Conservation (phyloP, 2,888 invertebrate species). For the Drosophila pseudotalamancana region DNA sequence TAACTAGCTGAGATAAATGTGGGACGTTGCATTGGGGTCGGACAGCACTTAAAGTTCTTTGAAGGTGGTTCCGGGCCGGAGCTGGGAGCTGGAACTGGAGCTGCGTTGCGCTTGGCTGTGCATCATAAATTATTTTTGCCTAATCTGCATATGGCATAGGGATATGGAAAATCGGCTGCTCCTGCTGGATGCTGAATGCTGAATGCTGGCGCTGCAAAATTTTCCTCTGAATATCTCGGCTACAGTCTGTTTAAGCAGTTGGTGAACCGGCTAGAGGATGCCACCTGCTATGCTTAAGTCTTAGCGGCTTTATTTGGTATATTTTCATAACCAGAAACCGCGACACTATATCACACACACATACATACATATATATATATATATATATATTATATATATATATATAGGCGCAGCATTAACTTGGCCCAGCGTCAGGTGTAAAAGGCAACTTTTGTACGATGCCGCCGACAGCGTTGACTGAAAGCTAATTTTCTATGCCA, state of each 20-base stretch:
- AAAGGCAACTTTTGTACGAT: slow-evolving; percentile 30
- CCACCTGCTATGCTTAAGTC: slow-evolving; percentile 24
- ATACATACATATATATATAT: not conserved
- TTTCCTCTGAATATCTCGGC: slow-evolving; percentile 3
- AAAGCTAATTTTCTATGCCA: slow-evolving; percentile 65
- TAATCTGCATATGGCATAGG: slow-evolving; percentile 67
- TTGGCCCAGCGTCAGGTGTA: slow-evolving; percentile 43
- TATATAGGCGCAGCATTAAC: not conserved
- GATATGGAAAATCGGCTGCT: slow-evolving; percentile 34
- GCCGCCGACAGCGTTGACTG: slow-evolving; percentile 52
- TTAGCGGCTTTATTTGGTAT: slow-evolving; percentile 49
- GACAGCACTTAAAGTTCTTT: slow-evolving; percentile 29
- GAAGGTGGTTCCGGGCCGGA: not conserved
- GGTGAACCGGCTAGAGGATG: not conserved
- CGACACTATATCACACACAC: slow-evolving; percentile 25
- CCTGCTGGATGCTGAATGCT: not conserved
- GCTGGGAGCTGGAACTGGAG: not conserved
- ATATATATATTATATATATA: not conserved
- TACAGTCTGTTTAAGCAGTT: slow-evolving; percentile 22
- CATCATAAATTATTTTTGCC: slow-evolving; percentile 67
- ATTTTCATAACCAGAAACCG: slow-evolving; percentile 43
- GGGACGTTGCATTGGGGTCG: slow-evolving; percentile 23
- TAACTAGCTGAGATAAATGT: slow-evolving; percentile 67
- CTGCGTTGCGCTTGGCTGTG: slow-evolving; percentile 48
- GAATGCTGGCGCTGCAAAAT: slow-evolving; percentile 5